phyloP scores from a whole-genome alignment of 2,113 vertebrate species.

The Crotalus viridis region DNA sequence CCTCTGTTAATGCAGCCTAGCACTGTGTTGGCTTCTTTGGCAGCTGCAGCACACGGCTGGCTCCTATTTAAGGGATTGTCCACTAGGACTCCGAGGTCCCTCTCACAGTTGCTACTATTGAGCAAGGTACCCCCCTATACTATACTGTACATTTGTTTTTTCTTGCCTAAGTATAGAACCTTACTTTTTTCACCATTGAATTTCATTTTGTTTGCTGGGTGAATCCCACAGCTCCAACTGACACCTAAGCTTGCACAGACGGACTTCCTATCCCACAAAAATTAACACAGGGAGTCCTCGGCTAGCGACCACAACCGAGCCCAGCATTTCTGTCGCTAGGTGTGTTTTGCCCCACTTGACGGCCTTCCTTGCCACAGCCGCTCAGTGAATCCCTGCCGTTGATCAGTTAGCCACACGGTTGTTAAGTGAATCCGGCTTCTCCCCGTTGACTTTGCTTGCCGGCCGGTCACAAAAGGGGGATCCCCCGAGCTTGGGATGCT shows the following conservation, averaged over 20 bases:
- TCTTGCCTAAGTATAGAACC: too few relatives aligned
- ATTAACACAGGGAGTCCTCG: background rate
- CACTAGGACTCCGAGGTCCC: too few relatives aligned
- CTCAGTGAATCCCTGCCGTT: too few relatives aligned
- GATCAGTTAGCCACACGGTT: background rate
- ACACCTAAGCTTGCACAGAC: background rate
- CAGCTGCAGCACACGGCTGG: too few relatives aligned
- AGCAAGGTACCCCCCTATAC: too few relatives aligned
- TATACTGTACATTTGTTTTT: too few relatives aligned
- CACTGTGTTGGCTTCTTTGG: too few relatives aligned
- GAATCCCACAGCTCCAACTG: background rate
- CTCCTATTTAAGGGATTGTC: too few relatives aligned
- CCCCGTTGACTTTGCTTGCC: background rate
- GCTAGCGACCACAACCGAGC: background rate
- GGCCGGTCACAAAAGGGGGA: background rate
- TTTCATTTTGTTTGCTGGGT: too few relatives aligned
- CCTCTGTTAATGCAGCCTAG: too few relatives aligned
- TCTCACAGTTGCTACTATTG: too few relatives aligned
- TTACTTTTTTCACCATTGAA: too few relatives aligned
- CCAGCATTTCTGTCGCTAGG: background rate
- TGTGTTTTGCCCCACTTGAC: background rate
- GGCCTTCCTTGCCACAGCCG: background rate
- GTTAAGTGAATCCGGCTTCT: background rate
- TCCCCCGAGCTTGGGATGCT: background rate
- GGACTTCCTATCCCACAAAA: background rate